Percentiles rank a stretch among this genome's conserved stretches.
phyloP scores from a whole-genome alignment of 2,888 invertebrate genomes.

The Stegana nigrithorax region DNA sequence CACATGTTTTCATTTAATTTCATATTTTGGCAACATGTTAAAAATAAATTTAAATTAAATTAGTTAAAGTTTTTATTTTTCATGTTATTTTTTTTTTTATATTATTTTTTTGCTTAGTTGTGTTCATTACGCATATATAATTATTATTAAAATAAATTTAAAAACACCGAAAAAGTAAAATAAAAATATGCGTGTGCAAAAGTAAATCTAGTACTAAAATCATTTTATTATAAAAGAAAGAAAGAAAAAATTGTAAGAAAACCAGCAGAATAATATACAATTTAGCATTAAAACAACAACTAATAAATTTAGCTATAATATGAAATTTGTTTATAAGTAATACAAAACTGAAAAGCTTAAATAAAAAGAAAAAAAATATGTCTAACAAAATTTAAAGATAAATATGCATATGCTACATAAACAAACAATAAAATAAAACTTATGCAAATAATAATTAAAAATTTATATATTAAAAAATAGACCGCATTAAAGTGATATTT shows the following conservation, averaged over 20 bases:
- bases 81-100: neutral
- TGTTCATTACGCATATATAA: conserved; percentile 1
- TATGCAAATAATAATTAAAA: conserved; percentile 7
- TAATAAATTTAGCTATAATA: conserved; percentile 60
- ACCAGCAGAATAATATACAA: neutral
- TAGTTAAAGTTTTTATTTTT: neutral
- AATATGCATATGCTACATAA: conserved; percentile 20
- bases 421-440: conserved; percentile 44
- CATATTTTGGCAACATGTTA: too few species aligned
- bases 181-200: neutral
- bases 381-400: conserved; percentile 18
- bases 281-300: conserved; percentile 35
- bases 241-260: neutral
- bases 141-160: neutral
- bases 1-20: too few species aligned
- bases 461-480: conserved; percentile 16
- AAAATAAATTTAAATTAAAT: too few species aligned
- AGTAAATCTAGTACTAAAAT: neutral
- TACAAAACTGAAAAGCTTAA: conserved; percentile 47
- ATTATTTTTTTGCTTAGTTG: neutral
- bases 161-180: neutral
- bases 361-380: conserved; percentile 25
- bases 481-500: conserved; percentile 17
- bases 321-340: conserved; percentile 58
- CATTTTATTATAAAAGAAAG: neutral